phyloP scores from a whole-genome alignment of 2,888 invertebrate species.

The Hypolimnas misippus region DNA sequence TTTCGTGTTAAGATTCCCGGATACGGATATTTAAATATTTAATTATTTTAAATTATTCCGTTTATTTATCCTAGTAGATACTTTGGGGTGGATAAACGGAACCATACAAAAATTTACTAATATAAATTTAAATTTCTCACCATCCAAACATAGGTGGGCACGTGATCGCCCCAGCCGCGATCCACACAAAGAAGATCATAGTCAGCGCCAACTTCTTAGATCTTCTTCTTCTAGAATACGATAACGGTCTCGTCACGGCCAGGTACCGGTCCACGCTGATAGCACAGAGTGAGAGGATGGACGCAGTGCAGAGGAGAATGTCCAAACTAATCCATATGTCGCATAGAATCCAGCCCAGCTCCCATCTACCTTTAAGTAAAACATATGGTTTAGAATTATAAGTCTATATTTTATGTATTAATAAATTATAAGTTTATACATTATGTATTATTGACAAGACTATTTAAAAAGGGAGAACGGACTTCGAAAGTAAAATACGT shows the following conservation, averaged over 20 bases:
- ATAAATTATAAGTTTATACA: neutral
- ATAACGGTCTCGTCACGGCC: slow-evolving; percentile 96
- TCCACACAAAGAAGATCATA: slow-evolving; percentile 96
- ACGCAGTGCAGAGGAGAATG: slow-evolving; percentile 96
- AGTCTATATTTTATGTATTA: neutral
- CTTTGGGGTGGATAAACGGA: no score
- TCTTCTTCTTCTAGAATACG: slow-evolving; percentile 94
- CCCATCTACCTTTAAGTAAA: slow-evolving; percentile 88
- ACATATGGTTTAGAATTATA: neutral
- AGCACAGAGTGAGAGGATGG: slow-evolving; percentile 95
- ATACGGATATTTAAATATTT: no score
- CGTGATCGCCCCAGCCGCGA: slow-evolving; percentile 94
- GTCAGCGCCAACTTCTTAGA: slow-evolving; percentile 92
- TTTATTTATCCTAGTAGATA: no score
- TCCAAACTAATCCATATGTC: slow-evolving; percentile 97
- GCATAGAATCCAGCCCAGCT: slow-evolving; percentile 94
- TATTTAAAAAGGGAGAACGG: no score
- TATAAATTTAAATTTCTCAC: no score
- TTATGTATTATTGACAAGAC: no score
- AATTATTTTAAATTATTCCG: no score
- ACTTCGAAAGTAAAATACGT: no score
- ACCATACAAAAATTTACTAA: no score
- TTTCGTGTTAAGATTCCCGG: no score
- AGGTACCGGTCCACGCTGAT: slow-evolving; percentile 96
- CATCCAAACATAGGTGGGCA: slow-evolving; percentile 97